Evolutionary conservation across 1,140 invertebrate species (phyloP).

Genomic region (Onthophagus taurus): DNA sequence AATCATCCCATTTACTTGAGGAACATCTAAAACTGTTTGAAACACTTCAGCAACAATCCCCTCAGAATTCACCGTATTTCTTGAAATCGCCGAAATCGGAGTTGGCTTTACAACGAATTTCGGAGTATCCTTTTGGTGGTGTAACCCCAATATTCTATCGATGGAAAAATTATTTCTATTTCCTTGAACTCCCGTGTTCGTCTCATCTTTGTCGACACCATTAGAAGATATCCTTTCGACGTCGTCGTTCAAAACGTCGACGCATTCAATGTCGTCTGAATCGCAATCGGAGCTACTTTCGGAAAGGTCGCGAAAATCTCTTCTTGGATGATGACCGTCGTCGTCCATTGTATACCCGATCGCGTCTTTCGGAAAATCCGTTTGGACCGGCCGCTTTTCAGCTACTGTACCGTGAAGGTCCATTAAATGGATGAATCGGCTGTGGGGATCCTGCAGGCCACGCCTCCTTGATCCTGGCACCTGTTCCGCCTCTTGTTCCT

Average conservation of each 20-base stretch:
- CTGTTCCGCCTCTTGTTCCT: no score
- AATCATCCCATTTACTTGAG: no score
- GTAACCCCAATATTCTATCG: conserved; percentile 31
- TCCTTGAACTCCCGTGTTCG: conserved; percentile 17
- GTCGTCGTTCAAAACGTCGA: conserved; percentile 19
- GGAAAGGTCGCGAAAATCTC: conserved; percentile 17
- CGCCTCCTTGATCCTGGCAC: no score
- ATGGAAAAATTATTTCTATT: conserved; percentile 34
- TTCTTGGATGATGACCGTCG: conserved; percentile 15
- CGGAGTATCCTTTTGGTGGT: no score
- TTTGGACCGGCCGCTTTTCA: conserved; percentile 16
- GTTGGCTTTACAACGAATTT: no score
- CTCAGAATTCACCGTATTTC: no score
- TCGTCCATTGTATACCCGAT: background rate
- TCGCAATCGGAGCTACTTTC: conserved; percentile 16
- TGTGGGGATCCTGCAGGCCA: no score
- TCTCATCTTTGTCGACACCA: conserved; percentile 12
- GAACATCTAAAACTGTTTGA: no score
- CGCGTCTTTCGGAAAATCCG: conserved; percentile 8
- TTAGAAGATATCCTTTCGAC: conserved; percentile 10
- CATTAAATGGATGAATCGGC: conserved; percentile 28
- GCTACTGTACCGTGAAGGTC: conserved; percentile 23
- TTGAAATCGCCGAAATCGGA: conserved; percentile 15
- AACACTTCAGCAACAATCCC: no score
- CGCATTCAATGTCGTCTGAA: conserved; percentile 19